Percentiles rank a stretch among this genome's conserved stretches.
Evolutionary conservation across 2,113 vertebrate genomes (phyloP).

Genomic region (Ursus arctos): DNA sequence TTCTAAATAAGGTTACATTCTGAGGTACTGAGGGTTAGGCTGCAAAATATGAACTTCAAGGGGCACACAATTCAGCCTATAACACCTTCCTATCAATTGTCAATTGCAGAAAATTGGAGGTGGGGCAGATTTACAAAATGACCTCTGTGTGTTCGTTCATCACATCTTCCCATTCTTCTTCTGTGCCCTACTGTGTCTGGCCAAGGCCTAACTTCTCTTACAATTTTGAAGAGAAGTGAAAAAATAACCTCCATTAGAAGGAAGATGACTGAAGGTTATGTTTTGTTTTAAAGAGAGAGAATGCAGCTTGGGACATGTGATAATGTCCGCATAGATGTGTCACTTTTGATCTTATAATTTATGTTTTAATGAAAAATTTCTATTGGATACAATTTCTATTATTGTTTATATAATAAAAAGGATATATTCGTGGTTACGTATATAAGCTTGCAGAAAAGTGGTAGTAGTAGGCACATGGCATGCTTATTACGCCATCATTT

Average conservation of each 20-base stretch:
- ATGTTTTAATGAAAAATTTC: background rate
- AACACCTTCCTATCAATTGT: background rate
- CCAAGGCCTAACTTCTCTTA: background rate
- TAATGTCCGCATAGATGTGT: background rate
- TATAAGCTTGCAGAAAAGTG: background rate
- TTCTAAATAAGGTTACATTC: background rate
- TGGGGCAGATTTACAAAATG: background rate
- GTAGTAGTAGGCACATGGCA: background rate
- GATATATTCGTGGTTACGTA: background rate
- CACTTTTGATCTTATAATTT: slow-evolving; percentile 3
- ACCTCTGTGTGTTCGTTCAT: background rate
- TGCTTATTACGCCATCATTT: background rate
- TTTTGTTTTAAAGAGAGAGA: background rate
- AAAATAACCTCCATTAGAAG: background rate
- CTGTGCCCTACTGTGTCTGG: background rate
- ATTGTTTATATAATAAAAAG: background rate
- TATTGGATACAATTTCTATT: background rate
- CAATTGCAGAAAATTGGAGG: background rate
- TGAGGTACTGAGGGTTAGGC: background rate
- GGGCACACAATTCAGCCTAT: background rate
- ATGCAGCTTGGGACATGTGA: background rate
- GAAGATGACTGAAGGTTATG: background rate
- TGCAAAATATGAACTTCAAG: background rate
- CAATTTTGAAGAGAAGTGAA: background rate
- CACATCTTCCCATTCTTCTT: background rate